Percentiles rank a stretch among this genome's conserved stretches.
These are phyloP conservation scores for Falcaria lacertinaria DNA, from an alignment of 2,888 invertebrate genomes.

Conservation along the genomic window DNA sequence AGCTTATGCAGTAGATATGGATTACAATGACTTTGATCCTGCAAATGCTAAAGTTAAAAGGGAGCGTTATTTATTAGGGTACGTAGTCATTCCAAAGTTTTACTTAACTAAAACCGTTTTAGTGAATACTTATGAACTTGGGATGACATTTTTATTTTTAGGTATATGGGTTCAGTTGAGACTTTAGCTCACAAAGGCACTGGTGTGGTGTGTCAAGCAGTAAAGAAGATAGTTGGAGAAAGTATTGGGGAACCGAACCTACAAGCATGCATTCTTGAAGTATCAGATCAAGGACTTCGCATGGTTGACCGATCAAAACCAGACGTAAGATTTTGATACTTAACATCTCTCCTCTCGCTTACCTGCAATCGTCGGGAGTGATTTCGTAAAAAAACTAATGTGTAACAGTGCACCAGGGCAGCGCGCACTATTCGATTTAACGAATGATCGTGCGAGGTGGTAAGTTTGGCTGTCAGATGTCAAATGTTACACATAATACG, in stretches of 20 bases:
- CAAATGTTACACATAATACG: too few relatives aligned
- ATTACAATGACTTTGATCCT: slow-evolving; percentile 97
- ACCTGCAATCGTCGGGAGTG: too few relatives aligned
- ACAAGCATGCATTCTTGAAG: slow-evolving; percentile 93
- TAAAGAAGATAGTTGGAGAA: slow-evolving; percentile 89
- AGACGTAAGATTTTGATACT: too few relatives aligned
- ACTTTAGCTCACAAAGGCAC: slow-evolving; percentile 98
- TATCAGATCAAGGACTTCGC: slow-evolving; percentile 96
- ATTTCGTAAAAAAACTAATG: too few relatives aligned
- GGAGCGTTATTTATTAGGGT: slow-evolving; percentile 92
- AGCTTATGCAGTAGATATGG: slow-evolving; percentile 97
- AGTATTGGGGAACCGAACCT: slow-evolving; percentile 84
- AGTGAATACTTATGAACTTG: background rate
- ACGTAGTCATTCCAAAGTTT: slow-evolving; percentile 13
- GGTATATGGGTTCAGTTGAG: slow-evolving; percentile 97
- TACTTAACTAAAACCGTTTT: background rate
- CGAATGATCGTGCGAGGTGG: too few relatives aligned
- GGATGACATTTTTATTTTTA: slow-evolving; percentile 19
- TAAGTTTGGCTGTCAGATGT: too few relatives aligned
- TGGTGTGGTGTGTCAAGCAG: slow-evolving; percentile 94
- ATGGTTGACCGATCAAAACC: slow-evolving; percentile 95
- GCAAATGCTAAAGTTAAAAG: slow-evolving; percentile 90
- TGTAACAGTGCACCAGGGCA: too few relatives aligned
- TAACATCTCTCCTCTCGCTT: too few relatives aligned
- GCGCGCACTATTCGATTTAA: too few relatives aligned